These are phyloP conservation scores for Toxostoma redivivum DNA, from an alignment of 2,113 vertebrate species.

Conservation along the genomic window DNA sequence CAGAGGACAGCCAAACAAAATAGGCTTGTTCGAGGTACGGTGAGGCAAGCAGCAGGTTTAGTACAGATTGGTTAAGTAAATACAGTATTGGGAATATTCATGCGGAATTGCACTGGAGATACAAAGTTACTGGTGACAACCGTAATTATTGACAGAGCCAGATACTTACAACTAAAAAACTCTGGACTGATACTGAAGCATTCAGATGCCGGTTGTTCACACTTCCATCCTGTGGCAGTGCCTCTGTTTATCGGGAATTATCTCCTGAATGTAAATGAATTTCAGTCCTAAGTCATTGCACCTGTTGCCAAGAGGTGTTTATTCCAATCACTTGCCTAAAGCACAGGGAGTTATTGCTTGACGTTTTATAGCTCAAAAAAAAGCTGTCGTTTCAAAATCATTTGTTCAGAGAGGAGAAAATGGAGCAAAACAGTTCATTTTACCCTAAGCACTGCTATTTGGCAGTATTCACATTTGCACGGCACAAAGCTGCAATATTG, in stretches of 20 bases:
- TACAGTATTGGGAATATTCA: slow-evolving; percentile 54
- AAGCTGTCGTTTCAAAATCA: slow-evolving; percentile 73
- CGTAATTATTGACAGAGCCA: slow-evolving; percentile 70
- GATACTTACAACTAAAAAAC: slow-evolving; percentile 15
- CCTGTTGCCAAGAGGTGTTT: slow-evolving; percentile 72
- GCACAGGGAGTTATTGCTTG: slow-evolving; percentile 65
- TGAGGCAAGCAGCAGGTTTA: slow-evolving; percentile 27
- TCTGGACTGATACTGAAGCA: slow-evolving; percentile 9
- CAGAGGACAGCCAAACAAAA: slow-evolving; percentile 47
- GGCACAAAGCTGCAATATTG: slow-evolving; percentile 80
- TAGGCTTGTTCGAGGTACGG: slow-evolving; percentile 1
- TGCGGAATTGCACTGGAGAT: slow-evolving; percentile 40
- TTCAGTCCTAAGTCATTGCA: slow-evolving; percentile 61
- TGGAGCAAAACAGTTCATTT: slow-evolving; percentile 79
- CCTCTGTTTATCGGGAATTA: slow-evolving; percentile 60
- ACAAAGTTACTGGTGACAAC: slow-evolving; percentile 58
- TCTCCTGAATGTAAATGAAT: slow-evolving; percentile 62
- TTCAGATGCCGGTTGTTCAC: neutral
- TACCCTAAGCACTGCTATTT: slow-evolving; percentile 77
- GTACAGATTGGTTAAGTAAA: slow-evolving; percentile 47
- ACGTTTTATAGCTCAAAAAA: slow-evolving; percentile 67
- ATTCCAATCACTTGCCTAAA: slow-evolving; percentile 68
- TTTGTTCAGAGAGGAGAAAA: slow-evolving; percentile 78
- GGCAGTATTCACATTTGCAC: slow-evolving; percentile 78
- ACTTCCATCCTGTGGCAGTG: slow-evolving; percentile 15